Evolutionary conservation across 2,888 invertebrate species (phyloP).

Genomic region (Hirtodrosophila confusa): DNA sequence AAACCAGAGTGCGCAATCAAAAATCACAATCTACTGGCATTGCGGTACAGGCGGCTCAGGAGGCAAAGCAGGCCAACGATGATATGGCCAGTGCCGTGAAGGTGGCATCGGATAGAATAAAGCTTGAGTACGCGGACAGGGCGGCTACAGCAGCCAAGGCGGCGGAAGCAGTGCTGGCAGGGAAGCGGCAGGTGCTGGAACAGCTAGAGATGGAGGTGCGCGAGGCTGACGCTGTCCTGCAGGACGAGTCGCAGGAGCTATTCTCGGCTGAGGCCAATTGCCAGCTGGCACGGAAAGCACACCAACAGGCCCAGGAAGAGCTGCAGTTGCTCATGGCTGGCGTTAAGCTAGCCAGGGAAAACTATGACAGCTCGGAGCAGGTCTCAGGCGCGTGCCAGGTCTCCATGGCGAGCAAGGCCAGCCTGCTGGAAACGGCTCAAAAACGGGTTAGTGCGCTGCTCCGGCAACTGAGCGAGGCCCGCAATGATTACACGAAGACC

Average conservation of each 20-base stretch:
- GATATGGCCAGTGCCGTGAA: slow-evolving; percentile 88
- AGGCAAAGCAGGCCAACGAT: slow-evolving; percentile 83
- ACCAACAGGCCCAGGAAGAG: slow-evolving; percentile 86
- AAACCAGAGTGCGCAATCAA: neutral
- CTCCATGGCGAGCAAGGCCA: slow-evolving; percentile 87
- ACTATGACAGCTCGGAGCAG: slow-evolving; percentile 86
- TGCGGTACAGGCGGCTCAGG: slow-evolving; percentile 89
- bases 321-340: slow-evolving; percentile 84
- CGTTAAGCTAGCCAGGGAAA: slow-evolving; percentile 85
- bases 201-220: slow-evolving; percentile 88
- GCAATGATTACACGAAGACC: slow-evolving; percentile 87
- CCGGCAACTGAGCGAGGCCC: slow-evolving; percentile 87
- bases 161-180: slow-evolving; percentile 88
- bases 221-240: slow-evolving; percentile 87
- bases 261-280: slow-evolving; percentile 87
- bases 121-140: slow-evolving; percentile 89
- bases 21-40: slow-evolving; percentile 86
- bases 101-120: slow-evolving; percentile 88
- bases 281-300: slow-evolving; percentile 86
- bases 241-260: slow-evolving; percentile 87
- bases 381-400: slow-evolving; percentile 86
- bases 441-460: slow-evolving; percentile 87
- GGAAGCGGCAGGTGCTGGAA: slow-evolving; percentile 88
- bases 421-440: slow-evolving; percentile 88
- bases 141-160: slow-evolving; percentile 89